phyloP scores from a whole-genome alignment of 2,888 invertebrate genomes.

The Thera britannica region DNA sequence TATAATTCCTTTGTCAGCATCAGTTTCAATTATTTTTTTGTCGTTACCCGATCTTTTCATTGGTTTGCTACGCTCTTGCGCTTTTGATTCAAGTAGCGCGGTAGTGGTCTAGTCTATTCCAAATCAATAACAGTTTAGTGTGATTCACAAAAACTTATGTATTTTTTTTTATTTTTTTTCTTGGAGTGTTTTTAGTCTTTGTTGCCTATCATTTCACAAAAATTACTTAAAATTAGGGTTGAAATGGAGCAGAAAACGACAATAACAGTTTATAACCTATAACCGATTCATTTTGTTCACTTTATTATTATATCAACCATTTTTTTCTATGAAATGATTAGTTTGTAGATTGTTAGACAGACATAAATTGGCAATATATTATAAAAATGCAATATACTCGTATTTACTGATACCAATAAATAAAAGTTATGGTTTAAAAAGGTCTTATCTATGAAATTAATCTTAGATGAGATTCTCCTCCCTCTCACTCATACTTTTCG shows the following conservation, averaged over 20 bases:
- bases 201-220: constrained; percentile 34
- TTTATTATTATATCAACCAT: too few species aligned
- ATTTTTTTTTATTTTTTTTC: not conserved
- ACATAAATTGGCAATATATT: too few species aligned
- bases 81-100: not conserved
- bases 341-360: too few species aligned
- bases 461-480: too few species aligned
- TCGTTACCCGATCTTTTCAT: not conserved
- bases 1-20: constrained; percentile 13
- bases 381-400: too few species aligned
- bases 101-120: not conserved
- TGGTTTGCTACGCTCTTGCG: not conserved
- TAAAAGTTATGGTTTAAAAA: too few species aligned
- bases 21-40: constrained; percentile 1
- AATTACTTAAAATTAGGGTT: constrained; percentile 29
- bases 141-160: too few species aligned
- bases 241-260: constrained; percentile 26
- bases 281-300: constrained; percentile 22
- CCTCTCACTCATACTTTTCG: too few species aligned
- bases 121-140: too few species aligned
- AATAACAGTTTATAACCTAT: constrained; percentile 23
- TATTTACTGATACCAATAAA: too few species aligned
- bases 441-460: too few species aligned
- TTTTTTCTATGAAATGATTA: too few species aligned
- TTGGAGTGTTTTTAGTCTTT: constrained; percentile 22